phyloP scores from a whole-genome alignment of 2,113 vertebrate genomes.

The Alouatta palliata region DNA sequence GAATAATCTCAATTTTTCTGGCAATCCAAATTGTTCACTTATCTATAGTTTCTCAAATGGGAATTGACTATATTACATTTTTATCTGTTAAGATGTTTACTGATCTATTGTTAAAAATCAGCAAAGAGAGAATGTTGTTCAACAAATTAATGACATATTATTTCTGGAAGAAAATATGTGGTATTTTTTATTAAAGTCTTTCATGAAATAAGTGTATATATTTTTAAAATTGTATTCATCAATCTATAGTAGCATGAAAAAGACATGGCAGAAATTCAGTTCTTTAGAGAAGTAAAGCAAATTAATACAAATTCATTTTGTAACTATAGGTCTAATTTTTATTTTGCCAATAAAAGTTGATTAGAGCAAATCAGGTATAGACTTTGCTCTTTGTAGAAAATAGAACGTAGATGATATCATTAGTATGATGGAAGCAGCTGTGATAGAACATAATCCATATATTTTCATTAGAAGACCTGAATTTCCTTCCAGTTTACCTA shows the following conservation, averaged over 20 bases:
- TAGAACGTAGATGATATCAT: background rate
- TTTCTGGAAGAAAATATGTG: background rate
- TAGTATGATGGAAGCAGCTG: background rate
- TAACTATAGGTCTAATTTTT: background rate
- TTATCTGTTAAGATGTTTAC: background rate
- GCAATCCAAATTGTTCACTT: background rate
- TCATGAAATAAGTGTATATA: background rate
- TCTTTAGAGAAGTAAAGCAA: background rate
- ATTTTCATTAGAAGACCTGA: background rate
- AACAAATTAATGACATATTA: background rate
- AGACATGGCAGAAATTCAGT: background rate
- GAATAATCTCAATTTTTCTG: background rate
- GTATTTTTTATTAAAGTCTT: background rate
- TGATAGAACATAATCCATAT: background rate
- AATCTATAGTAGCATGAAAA: background rate
- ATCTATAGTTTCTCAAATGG: background rate
- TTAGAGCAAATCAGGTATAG: background rate
- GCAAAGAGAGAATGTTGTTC: background rate
- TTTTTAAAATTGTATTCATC: background rate
- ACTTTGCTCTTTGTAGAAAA: background rate
- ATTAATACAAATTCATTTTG: background rate
- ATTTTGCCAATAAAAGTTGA: background rate
- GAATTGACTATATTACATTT: background rate
- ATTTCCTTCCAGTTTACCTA: background rate
- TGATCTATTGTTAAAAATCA: background rate